Base-by-base conservation (phyloP, 2,113 vertebrate genomes). In the Gobio gobio region DNA sequence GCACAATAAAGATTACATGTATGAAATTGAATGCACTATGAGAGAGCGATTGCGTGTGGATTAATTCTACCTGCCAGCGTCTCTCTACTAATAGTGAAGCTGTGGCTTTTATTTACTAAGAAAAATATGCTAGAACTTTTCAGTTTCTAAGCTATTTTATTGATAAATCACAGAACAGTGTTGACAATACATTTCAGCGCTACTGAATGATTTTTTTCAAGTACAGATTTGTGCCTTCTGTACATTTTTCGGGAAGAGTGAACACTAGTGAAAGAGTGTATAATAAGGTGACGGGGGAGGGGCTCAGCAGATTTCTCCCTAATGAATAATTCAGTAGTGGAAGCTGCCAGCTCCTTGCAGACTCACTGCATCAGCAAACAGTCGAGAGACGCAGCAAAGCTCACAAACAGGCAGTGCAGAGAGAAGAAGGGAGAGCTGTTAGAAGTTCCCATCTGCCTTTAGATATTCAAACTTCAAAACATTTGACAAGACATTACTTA, bases 321-420 rank as follows among this genome's bases (percentile, higher is more conserved):
- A 77, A 91, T 93, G 79, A 93, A 94, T 91, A 91, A 90, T 91
- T 85, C 78, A 93, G 90, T 45, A 10, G 54, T 56, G 63, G 83
- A 88, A 89, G 86, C 89, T 88, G 89, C 88, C 89, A 88, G 88
- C 73, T 89, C 85, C 66, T 83, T 73, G 85, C 66, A 86, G 82
- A 72, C 84, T 56, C 84, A 86, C 85, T 83, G 82, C 86, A 87
- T 90, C 91, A 89, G 89, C 89, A 89, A 85, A 43, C 64, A 59
- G 59, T 58, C 58, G 33, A 61, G 73, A 61, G 49, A n/a, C 40
- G 87, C 73, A 85, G 81, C n/a, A 78, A 29, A 76, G 80, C 73
- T 76, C 89, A 90, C 89, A 93, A 91, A 89, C 91, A 90, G 86
- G 83, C 72, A 51, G 24, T 90, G 88, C 82, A 86, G 83, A 85